Conservation (phyloP, 1,140 invertebrate species). For the Micrasema minimum region DNA sequence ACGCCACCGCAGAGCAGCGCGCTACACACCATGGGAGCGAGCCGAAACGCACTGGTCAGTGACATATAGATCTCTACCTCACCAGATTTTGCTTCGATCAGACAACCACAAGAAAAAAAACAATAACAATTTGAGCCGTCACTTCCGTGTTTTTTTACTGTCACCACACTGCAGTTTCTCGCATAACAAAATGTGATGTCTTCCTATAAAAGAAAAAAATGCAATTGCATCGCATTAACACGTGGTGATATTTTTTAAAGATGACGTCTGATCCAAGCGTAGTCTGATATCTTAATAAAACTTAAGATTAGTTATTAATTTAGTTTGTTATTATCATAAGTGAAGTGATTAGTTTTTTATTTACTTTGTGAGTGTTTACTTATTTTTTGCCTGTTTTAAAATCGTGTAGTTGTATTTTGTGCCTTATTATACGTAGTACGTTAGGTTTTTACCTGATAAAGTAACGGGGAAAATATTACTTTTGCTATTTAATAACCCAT, state of each 20-base stretch:
- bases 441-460: not conserved
- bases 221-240: not conserved
- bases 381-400: not conserved
- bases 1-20: slow-evolving; percentile 26
- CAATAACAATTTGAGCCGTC: no score
- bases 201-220: not conserved
- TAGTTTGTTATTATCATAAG: no score
- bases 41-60: slow-evolving; percentile 24
- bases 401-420: not conserved
- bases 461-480: not conserved
- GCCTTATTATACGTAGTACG: not conserved
- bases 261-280: no score
- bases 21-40: slow-evolving; percentile 34
- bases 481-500: not conserved
- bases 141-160: not conserved
- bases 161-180: not conserved
- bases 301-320: no score
- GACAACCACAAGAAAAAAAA: not conserved
- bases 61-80: not conserved
- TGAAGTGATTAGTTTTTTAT: no score
- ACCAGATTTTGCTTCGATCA: not conserved
- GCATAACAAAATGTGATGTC: not conserved
- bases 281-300: no score
- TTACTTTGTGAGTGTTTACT: no score
- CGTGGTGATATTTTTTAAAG: no score